phyloP scores from a whole-genome alignment of 2,797 vertebrate genomes.

The Anguilla anguilla region DNA sequence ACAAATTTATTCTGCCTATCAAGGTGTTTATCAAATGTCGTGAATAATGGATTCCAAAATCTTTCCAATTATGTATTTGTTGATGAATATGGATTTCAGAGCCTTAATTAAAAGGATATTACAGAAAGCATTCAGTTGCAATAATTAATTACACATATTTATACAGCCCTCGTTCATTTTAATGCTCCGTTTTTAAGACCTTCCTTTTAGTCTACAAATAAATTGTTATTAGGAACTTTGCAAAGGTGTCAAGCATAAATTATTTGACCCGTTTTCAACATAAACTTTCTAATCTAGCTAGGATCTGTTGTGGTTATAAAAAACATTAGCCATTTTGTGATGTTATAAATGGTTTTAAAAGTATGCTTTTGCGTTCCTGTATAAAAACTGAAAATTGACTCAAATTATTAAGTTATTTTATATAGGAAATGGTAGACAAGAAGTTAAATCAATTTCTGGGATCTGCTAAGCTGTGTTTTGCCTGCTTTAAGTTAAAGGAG shows the following conservation, averaged over 20 bases:
- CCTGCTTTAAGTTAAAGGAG: neutral
- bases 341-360: neutral
- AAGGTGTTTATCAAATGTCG: conserved; percentile 23
- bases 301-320: neutral
- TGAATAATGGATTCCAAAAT: conserved; percentile 14
- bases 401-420: neutral
- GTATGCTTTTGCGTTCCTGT: neutral
- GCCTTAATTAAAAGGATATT: conserved; percentile 11
- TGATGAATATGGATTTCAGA: conserved; percentile 20
- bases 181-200: neutral
- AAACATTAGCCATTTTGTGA: neutral
- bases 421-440: neutral
- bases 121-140: neutral
- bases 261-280: neutral
- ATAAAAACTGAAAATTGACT: neutral
- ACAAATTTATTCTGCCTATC: conserved; percentile 20
- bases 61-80: conserved; percentile 22
- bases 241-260: neutral
- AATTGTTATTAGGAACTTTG: neutral
- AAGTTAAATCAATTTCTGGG: neutral
- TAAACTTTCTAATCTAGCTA: neutral
- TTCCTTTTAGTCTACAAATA: neutral
- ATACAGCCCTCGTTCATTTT: neutral
- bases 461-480: neutral
- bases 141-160: conserved; percentile 5